Conservation (phyloP, 1,140 invertebrate species). For the Spodoptera frugiperda region DNA sequence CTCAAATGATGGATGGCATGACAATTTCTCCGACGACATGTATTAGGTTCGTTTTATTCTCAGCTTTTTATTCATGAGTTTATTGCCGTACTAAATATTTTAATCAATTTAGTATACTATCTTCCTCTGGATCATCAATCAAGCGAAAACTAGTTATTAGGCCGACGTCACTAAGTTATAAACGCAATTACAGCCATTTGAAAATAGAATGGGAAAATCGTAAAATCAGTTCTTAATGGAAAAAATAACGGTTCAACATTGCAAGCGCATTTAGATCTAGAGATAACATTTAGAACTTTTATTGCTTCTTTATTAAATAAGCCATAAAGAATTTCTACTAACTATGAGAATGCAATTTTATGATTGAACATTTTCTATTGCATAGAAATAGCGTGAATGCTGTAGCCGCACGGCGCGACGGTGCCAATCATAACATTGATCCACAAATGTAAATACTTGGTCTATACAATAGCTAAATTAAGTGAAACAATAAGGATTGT, state of each 20-base stretch:
- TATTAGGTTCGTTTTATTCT: conserved; percentile 63
- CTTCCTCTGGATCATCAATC: conserved; percentile 75
- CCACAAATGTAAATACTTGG: conserved; percentile 76
- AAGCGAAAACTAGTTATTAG: conserved; percentile 72
- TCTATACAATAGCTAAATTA: conserved; percentile 80
- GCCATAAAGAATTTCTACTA: conserved; percentile 32
- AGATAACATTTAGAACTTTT: conserved; percentile 37
- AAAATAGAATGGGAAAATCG: conserved; percentile 58
- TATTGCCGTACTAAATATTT: conserved; percentile 74
- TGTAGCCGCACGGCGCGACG: conserved; percentile 47
- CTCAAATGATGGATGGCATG: conserved; percentile 69
- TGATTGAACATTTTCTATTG: conserved; percentile 38
- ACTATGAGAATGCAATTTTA: conserved; percentile 44
- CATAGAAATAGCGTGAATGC: conserved; percentile 34
- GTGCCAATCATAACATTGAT: conserved; percentile 76
- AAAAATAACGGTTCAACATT: conserved; percentile 48
- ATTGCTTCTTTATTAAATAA: conserved; percentile 40
- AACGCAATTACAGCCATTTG: conserved; percentile 60
- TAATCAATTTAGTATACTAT: conserved; percentile 76
- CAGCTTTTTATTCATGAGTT: conserved; percentile 72
- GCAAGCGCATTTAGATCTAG: conserved; percentile 42
- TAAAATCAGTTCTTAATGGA: conserved; percentile 42
- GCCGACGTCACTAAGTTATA: conserved; percentile 64
- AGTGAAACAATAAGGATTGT: conserved; percentile 82
- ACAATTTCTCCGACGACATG: conserved; percentile 69